Evolutionary conservation across 2,797 vertebrate genomes (phyloP).

Genomic region (Brachyrhaphis roseni): DNA sequence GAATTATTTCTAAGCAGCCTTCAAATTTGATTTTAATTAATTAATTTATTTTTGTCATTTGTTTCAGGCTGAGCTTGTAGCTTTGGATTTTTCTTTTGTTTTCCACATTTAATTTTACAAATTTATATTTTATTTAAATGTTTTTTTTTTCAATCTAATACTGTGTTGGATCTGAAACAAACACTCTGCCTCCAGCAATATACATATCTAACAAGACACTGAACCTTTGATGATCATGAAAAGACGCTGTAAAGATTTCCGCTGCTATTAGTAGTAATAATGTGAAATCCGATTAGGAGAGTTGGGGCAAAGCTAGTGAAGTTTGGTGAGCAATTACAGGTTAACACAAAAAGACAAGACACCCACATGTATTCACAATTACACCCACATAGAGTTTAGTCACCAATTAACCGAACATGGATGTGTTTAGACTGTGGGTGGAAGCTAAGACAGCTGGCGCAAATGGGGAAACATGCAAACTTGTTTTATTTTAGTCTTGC

Average conservation of each 20-base stretch:
- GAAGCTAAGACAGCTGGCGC: not conserved
- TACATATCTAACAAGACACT: not conserved
- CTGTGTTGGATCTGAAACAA: not conserved
- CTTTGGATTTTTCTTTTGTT: not conserved
- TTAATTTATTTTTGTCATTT: not conserved
- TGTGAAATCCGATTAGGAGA: not conserved
- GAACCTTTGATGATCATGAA: not conserved
- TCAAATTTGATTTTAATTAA: not conserved
- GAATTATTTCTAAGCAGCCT: slow-evolving; percentile 2
- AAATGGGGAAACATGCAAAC: not conserved
- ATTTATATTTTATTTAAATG: not conserved
- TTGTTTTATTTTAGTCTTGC: not conserved
- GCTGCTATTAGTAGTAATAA: not conserved
- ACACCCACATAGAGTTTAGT: slow-evolving; percentile 16
- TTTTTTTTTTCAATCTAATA: not conserved
- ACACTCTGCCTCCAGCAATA: not conserved
- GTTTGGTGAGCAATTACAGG: slow-evolving; percentile 11
- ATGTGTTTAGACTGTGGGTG: slow-evolving; percentile 7
- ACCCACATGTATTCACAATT: slow-evolving; percentile 10
- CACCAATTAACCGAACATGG: slow-evolving; percentile 15
- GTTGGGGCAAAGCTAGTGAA: not conserved
- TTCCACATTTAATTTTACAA: not conserved
- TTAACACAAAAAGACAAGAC: not conserved
- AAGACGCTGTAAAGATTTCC: not conserved
- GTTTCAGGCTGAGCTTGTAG: not conserved